Conservation (phyloP, 2,888 invertebrate species). For the Drosophila putrida region DNA sequence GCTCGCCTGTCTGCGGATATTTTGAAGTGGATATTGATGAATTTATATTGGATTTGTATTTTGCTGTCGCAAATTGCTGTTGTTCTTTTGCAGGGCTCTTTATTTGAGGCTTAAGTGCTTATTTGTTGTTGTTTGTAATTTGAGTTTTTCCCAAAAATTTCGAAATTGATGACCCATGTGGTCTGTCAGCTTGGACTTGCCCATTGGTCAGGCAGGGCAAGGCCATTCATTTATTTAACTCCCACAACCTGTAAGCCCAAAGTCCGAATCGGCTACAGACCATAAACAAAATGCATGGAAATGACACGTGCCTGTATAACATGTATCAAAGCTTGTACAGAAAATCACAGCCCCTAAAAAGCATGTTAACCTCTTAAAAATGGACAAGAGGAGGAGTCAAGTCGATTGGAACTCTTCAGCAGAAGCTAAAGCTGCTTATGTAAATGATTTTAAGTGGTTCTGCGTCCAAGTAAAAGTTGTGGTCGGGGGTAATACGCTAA, state of each 20-base stretch:
- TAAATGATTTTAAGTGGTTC: slow-evolving; percentile 65
- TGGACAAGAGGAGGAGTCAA: background rate
- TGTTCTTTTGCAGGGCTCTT: slow-evolving; percentile 42
- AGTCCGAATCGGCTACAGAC: slow-evolving; percentile 1
- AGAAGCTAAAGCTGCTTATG: slow-evolving; percentile 68
- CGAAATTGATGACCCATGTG: slow-evolving; percentile 75
- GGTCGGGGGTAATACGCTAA: background rate
- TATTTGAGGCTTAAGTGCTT: slow-evolving; percentile 67
- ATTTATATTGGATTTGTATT: slow-evolving; percentile 72
- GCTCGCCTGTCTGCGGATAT: slow-evolving; percentile 46
- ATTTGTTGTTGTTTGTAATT: slow-evolving; percentile 67
- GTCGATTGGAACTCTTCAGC: slow-evolving; percentile 30
- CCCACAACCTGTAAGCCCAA: slow-evolving; percentile 7
- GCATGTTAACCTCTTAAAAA: slow-evolving; percentile 26
- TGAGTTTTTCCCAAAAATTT: slow-evolving; percentile 35
- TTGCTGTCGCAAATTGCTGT: slow-evolving; percentile 37
- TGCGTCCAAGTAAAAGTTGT: slow-evolving; percentile 10
- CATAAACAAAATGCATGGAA: slow-evolving; percentile 22
- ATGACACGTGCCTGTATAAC: slow-evolving; percentile 41
- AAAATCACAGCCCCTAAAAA: slow-evolving; percentile 24
- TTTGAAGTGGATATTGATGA: slow-evolving; percentile 76
- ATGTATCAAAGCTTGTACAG: slow-evolving; percentile 15
- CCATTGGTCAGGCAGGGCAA: background rate
- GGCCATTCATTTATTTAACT: slow-evolving; percentile 17
- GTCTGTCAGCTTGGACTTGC: slow-evolving; percentile 58